phyloP scores from a whole-genome alignment of 2,113 vertebrate genomes.

The Salvelinus alpinus region DNA sequence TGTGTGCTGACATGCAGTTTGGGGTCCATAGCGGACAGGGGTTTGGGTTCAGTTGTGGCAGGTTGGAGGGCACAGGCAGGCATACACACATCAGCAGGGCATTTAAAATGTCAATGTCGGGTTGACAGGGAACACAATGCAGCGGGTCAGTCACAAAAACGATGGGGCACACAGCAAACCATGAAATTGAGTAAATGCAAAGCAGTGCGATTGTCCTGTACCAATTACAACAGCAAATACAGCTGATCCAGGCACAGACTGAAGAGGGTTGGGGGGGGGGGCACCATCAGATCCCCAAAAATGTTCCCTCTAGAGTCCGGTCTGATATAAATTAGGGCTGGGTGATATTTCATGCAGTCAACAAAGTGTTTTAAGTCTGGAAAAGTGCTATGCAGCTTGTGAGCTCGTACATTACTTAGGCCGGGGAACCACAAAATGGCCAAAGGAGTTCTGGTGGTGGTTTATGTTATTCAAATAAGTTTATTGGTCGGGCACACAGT shows the following conservation, averaged over 20 bases:
- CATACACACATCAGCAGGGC: conserved; percentile 32
- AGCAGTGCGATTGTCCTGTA: conserved; percentile 10
- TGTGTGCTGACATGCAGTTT: conserved; percentile 43
- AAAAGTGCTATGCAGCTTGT: neutral
- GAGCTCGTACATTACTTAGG: neutral
- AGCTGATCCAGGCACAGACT: conserved; percentile 64
- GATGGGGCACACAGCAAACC: conserved; percentile 7
- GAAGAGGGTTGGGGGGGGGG: conserved; percentile 53
- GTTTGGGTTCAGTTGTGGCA: neutral
- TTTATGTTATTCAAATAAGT: neutral
- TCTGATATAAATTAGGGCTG: conserved; percentile 14
- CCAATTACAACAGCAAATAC: conserved; percentile 62
- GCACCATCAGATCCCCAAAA: conserved; percentile 51
- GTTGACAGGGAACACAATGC: conserved; percentile 28
- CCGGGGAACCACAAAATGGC: neutral
- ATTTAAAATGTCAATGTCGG: conserved; percentile 14
- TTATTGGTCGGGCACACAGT: no score
- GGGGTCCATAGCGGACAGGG: conserved; percentile 12
- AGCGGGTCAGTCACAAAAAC: conserved; percentile 26
- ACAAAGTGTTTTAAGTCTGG: no score
- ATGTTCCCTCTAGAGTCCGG: conserved; percentile 34
- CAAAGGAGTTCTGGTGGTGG: neutral
- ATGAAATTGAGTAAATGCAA: conserved; percentile 12
- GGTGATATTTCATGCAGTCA: no score
- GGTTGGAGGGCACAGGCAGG: neutral